A percentile compares a stretch with the other conserved stretches of the same genome.
Evolutionary conservation across 2,888 invertebrate species (phyloP).

Genomic region (Silvanus unidentatus): DNA sequence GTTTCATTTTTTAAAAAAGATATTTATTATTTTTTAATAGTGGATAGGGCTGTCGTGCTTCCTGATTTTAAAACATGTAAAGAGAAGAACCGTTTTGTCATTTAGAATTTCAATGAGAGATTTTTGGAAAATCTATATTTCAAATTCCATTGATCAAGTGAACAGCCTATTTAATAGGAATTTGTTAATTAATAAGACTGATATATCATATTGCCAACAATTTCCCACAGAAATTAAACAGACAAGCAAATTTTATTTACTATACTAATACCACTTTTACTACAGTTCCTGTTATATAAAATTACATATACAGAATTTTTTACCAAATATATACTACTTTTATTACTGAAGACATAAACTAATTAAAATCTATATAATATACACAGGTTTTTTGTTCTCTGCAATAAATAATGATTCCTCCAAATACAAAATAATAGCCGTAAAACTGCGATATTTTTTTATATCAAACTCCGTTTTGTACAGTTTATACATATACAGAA

Average conservation of each 20-base stretch:
- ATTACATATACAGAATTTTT: constrained; percentile 48
- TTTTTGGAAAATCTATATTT: constrained; percentile 18
- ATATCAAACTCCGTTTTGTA: constrained; percentile 35
- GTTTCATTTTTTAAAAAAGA: background rate
- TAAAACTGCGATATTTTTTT: constrained; percentile 44
- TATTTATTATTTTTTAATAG: constrained; percentile 2
- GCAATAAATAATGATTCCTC: constrained; percentile 23
- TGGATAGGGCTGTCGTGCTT: constrained; percentile 36
- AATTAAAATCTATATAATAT: constrained; percentile 31
- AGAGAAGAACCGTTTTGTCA: too few species aligned
- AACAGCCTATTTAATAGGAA: too few species aligned
- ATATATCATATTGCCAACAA: constrained; percentile 47
- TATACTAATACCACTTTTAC: constrained; percentile 33
- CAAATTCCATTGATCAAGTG: constrained; percentile 26
- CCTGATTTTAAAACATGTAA: constrained; percentile 32
- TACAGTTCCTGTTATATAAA: constrained; percentile 48
- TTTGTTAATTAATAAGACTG: constrained; percentile 42
- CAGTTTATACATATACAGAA: constrained; percentile 41
- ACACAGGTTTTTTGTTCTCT: constrained; percentile 44
- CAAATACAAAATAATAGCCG: constrained; percentile 2
- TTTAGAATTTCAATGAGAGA: constrained; percentile 27
- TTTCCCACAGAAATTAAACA: constrained; percentile 33
- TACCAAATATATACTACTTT: constrained; percentile 46
- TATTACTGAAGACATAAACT: constrained; percentile 7
- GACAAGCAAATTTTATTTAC: constrained; percentile 29